Base-by-base conservation (phyloP, 2,888 invertebrate species). In the Drosophila borborema region DNA sequence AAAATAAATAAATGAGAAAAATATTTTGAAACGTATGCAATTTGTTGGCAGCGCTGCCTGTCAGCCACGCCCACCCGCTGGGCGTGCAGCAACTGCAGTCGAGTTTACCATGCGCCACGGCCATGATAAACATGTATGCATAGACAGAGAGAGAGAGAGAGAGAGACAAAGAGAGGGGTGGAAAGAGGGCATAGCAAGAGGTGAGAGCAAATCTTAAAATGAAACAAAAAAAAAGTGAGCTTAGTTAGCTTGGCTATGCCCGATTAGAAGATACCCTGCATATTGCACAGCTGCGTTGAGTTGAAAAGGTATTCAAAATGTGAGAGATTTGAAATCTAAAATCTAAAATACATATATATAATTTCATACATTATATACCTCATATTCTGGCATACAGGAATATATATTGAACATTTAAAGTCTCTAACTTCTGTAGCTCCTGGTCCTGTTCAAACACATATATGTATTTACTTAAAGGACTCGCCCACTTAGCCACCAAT, bases 21-120 rank as follows among this genome's bases (percentile, higher is more conserved):
- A 65, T 72, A 45, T 51, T 64, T 72, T 60, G 41, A 66, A 77
- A 46, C 85, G 85, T 64, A 58, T 85, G 87, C 87, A 85, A 89
- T 84, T 85, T 89, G 74, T 79, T 75, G 31, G 38, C 70, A 51
- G 34, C 31, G 28, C 68, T 54, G 34, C 45, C 63, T 48, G 65
- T 49, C 14, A 36, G 45, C 34, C 77, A 83, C 83, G 74, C 74
- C 77, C 77, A 49, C 66, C 66, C 64, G 64, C 60, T 62, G 54
- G 65, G 49, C 60, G 55, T 61, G 49, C 62, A 55, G 23, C 31
- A 62, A 53, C 38, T 73, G 83, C 86, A 77, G 18, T 60, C 34
- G 62, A 67, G 61, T 84, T 63, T 58, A 53, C 64, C 40, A 38
- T 63, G 40, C 43, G 61, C 43, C 59, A 66, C 20, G 55, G 45